Evolutionary conservation across 1,140 invertebrate species (phyloP).

Genomic region (Drosophila navojoa): DNA sequence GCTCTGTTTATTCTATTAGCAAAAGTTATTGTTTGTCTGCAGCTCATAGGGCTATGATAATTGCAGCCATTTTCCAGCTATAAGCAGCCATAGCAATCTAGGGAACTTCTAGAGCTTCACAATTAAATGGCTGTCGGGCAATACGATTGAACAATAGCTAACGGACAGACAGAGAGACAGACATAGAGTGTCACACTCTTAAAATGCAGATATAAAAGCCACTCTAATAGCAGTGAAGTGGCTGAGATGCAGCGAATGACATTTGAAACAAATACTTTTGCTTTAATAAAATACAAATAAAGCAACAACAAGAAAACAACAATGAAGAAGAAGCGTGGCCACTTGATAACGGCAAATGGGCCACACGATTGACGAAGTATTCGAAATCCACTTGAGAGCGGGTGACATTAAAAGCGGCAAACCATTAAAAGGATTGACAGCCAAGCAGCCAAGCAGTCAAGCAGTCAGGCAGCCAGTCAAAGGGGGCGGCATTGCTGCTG

Average conservation of each 20-base stretch:
- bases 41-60: not conserved
- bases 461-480: slow-evolving; percentile 14
- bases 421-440: slow-evolving; percentile 75
- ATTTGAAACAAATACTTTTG: slow-evolving; percentile 70
- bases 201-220: not conserved
- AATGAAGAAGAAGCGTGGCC: slow-evolving; percentile 15
- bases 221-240: slow-evolving; percentile 2
- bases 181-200: slow-evolving; percentile 12
- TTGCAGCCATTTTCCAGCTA: not conserved
- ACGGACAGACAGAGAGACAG: slow-evolving; percentile 21
- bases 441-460: slow-evolving; percentile 37
- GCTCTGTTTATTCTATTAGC: no score
- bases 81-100: slow-evolving; percentile 29
- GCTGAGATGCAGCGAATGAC: slow-evolving; percentile 35
- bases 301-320: slow-evolving; percentile 26
- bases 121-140: slow-evolving; percentile 45
- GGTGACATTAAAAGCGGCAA: slow-evolving; percentile 51
- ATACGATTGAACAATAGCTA: not conserved
- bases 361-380: slow-evolving; percentile 60
- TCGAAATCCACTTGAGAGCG: slow-evolving; percentile 55
- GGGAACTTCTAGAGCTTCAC: slow-evolving; percentile 40
- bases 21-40: not conserved
- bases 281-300: slow-evolving; percentile 74
- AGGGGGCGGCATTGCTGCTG: not conserved
- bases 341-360: slow-evolving; percentile 45